A percentile compares a stretch with the other conserved stretches of the same genome.
Evolutionary conservation across 1,140 invertebrate species (phyloP).

Genomic region (Drosophila punjabiensis): DNA sequence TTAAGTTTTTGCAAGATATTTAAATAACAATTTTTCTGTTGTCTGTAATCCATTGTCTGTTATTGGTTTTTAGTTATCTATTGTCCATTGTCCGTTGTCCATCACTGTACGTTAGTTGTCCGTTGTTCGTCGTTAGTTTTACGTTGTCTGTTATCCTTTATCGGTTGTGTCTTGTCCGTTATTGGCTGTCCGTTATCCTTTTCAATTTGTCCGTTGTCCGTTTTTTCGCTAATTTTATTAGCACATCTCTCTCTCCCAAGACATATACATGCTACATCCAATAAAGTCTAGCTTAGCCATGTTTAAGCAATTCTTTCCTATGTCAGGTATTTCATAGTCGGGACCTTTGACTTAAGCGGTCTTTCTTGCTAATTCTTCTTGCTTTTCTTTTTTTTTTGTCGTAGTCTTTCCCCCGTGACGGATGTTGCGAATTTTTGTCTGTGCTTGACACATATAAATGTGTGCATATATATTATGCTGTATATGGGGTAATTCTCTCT

Average conservation of each 20-base stretch:
- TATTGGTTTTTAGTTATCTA: background rate
- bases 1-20: background rate
- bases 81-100: background rate
- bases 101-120: background rate
- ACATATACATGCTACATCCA: too few species aligned
- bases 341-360: background rate
- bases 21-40: background rate
- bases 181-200: too few species aligned
- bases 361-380: background rate
- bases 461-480: conserved; percentile 35
- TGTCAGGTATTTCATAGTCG: conserved; percentile 1
- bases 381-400: background rate
- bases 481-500: conserved; percentile 74
- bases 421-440: conserved; percentile 73
- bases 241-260: background rate
- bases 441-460: conserved; percentile 50
- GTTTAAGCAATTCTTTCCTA: background rate
- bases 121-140: too few species aligned
- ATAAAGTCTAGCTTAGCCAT: background rate
- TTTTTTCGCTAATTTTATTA: background rate
- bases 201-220: background rate
- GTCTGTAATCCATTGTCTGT: background rate
- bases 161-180: background rate
- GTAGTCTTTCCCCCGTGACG: conserved; percentile 46
- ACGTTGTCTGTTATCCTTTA: background rate